Base-by-base conservation (phyloP, 2,113 vertebrate species). In the Motacilla tschutschensis region DNA sequence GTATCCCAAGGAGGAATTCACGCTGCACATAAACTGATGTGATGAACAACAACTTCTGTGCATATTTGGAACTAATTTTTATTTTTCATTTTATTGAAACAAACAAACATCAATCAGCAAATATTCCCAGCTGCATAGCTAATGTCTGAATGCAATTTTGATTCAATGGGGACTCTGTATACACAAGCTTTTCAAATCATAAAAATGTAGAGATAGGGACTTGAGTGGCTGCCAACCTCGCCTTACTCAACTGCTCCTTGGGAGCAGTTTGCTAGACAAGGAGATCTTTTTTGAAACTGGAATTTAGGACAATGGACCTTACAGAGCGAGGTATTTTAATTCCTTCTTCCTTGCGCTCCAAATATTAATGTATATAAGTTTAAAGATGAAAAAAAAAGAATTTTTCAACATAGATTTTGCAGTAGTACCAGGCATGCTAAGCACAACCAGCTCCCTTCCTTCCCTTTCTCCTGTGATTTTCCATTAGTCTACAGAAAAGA, bases 161-260 rank as follows among this genome's bases (percentile, higher is more conserved):
- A 76, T 88, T 94, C 95, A 89, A 64, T 71, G 25, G 85, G 92
- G 92, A 92, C 75, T 90, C 65, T 47, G 85, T 81, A 87, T 62
- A 66, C 59, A 92, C 72, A 86, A 85, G 67, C 31, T 67, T 90
- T 82, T 86, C 29, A 94, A 90, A 92, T 81, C 67, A 87, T 48
- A 79, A 82, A 94, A 94, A 86, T 66, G 79, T 35, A 94, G 89
- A 90, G 91, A 90, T 76, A 83, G 83, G 86, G 83, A 93, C 54
- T 33, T 85, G 91, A 93, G 83, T 40, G 51, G 36, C 57, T 87
- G 93, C 94, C 95, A 95, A 50, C 40, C 47, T 51, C 53, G 86
- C 85, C 83, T 88, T 82, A 79, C 91, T 93, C 87, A 78, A 40
- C 35, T 58, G 40, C 29, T 93, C 83, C 87, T 81, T 87, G 73